Evolutionary conservation across 1,140 invertebrate species (phyloP), one percentile per base, ranked within the genome.

Genomic region (Caenorhabditis inopinata): DNA sequence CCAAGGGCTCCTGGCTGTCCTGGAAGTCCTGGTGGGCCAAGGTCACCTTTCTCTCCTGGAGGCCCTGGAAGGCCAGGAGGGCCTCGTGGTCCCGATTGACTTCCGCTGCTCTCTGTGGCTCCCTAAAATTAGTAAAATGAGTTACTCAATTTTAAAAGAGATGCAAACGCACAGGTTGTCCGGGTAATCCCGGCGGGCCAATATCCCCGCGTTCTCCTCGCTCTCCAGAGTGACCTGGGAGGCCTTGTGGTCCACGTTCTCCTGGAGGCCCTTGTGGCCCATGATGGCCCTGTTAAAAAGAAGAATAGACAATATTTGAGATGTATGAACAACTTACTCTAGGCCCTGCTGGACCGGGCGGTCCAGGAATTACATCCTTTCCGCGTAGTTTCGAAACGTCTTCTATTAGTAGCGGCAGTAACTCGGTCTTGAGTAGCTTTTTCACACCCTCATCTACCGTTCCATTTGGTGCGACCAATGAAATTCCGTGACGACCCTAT

Each of bases 181-280:
- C 84, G 38, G 84, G 84, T 21, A 85, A 74, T 38, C 85, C 85
- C 14, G 85, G 85, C 27, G 83, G 79, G 18, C 85, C 85, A 29
- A 86, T 86, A 35, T 87, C 85, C 21, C 85, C 85, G 25, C 85
- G 62, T 12, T 86, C 85, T 38, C 85, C 85, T 76, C 85, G 85
- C n/a, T 83, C 81, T 6, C 85, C 85, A 18, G 79, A 58, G 51
- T 83, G 85, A 0, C 85, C 85, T 45, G 85, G 85, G 38, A 86
- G 68, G 11, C 85, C 85, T 58, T 85, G 85, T 2, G 84, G 84
- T 4, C 85, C 85, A 45, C 81, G 77, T 2, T 76, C 35, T 76
- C 82, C 82, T 7, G 80, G 48, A 11, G 80, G 80, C 48, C 82
- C 82, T 7, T 68, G 11, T 32, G 82, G 82, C 35, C 80, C 80